Base-by-base conservation (phyloP, 2,797 vertebrate genomes). In the Diplodus puntazzo region DNA sequence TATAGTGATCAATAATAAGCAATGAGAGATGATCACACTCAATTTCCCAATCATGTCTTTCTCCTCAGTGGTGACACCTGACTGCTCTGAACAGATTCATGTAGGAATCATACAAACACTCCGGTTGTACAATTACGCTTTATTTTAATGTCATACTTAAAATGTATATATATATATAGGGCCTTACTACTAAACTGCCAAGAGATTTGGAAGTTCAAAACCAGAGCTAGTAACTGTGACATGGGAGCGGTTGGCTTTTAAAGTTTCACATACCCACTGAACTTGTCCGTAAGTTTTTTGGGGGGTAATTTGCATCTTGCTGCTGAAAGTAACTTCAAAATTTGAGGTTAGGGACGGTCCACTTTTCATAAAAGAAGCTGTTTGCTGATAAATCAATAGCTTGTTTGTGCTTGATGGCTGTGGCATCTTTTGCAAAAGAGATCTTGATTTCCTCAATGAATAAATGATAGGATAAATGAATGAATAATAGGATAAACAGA, bases 1-100 rank as follows among this genome's bases (percentile, higher is more conserved):
- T 81, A 84, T 14, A 96, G 94, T 90, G 95, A 97, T 98, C 97
- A 96, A 97, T 97, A 97, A 95, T 88, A 90, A 73, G 94, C 76
- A 61, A 82, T 84, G 67, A 81, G 73, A 77, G 75, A 65, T 49
- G 71, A 87, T 88, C 77, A 70, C 14, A 66, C 49, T 84, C 75
- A 60, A 61, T 77, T 81, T 80, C 80, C 77, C 70, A 61, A 58
- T 80, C 64, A 25, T 80, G 82, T 75, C 79, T 67, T 54, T 71
- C 16, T 42, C 61, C 45, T 72, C 48, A 18, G 63, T 27, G 73
- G 30, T n/a, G 43, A 77, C 20, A 48, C 71, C 66, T 46, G 69
- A 58, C 77, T 6, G 0, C 23, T 14, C 49, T 43, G 20, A 25
- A 48, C n/a, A 14, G 50, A 46, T 77, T 66, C 21, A 63, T 45